Conservation (phyloP, 2,797 vertebrate genomes). For the Decapterus maruadsi region DNA sequence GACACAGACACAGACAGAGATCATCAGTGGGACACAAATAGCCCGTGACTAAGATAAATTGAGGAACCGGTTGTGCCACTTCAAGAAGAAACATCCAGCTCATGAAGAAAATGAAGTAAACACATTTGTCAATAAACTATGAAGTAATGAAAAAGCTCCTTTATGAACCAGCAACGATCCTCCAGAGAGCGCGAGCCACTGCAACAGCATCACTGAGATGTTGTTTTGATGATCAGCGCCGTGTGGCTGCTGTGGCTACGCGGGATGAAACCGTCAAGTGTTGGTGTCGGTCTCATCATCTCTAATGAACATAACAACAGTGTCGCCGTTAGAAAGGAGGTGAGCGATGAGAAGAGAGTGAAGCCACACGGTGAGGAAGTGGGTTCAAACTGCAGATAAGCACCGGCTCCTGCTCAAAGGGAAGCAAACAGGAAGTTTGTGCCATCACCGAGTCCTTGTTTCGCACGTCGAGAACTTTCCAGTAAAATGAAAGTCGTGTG, state of each 20-base stretch:
- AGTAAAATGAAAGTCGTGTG: constrained; percentile 42
- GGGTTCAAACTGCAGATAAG: neutral
- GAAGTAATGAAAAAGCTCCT: neutral
- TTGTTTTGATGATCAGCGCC: neutral
- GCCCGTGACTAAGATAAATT: neutral
- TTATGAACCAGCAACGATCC: neutral
- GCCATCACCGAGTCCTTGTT: neutral
- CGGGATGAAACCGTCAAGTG: neutral
- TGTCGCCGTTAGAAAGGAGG: neutral
- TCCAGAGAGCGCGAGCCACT: too few species aligned
- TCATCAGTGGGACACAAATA: constrained; percentile 12
- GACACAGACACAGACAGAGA: neutral
- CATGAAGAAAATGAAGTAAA: neutral
- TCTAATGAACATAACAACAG: too few species aligned
- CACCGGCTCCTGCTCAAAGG: neutral
- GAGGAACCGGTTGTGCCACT: constrained; percentile 7
- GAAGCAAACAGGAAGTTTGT: neutral
- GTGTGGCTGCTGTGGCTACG: neutral
- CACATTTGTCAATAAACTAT: neutral
- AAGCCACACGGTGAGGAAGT: constrained; percentile 12
- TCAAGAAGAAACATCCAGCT: neutral
- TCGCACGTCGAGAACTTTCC: constrained; percentile 25
- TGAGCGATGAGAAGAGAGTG: neutral
- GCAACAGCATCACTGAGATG: neutral
- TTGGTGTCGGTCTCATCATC: constrained; percentile 3